phyloP scores from a whole-genome alignment of 2,113 vertebrate species.

The Scatophagus argus region DNA sequence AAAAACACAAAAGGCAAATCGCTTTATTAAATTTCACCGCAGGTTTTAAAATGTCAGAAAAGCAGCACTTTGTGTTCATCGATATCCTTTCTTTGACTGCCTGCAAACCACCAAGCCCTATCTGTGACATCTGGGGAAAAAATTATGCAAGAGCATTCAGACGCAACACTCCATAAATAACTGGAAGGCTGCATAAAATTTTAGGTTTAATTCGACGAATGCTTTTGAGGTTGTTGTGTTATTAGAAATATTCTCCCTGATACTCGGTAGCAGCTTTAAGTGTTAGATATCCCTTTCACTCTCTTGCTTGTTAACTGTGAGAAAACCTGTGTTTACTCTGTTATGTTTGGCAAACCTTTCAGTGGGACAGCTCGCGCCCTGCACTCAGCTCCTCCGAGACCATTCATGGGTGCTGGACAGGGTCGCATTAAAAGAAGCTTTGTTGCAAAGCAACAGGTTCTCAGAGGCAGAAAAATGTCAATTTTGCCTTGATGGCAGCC shows the following conservation, averaged over 20 bases:
- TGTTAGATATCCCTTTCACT: conserved; percentile 68
- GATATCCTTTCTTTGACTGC: conserved; percentile 21
- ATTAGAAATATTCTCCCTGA: conserved; percentile 41
- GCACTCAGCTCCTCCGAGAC: conserved; percentile 67
- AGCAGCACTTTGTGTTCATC: conserved; percentile 19
- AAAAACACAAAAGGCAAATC: conserved; percentile 69
- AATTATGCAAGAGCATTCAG: conserved; percentile 65
- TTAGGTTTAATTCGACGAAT: conserved; percentile 56
- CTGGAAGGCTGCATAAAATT: conserved; percentile 36
- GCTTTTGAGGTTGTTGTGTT: conserved; percentile 38
- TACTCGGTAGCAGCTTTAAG: conserved; percentile 1
- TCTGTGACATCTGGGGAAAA: conserved; percentile 55
- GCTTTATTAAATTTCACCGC: conserved; percentile 66
- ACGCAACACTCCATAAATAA: conserved; percentile 70
- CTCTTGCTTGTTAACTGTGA: conserved; percentile 75
- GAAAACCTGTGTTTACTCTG: conserved; percentile 83
- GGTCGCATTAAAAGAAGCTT: conserved; percentile 85
- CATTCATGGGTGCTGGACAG: conserved; percentile 81
- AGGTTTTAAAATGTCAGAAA: conserved; percentile 42
- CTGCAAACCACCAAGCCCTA: conserved; percentile 55
- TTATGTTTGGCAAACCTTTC: conserved; percentile 78
- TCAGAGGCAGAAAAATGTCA: conserved; percentile 86
- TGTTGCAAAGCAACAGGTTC: conserved; percentile 90
- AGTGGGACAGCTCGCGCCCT: conserved; percentile 71
- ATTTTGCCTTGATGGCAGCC: conserved; percentile 76